Percentiles rank a stretch among this genome's conserved stretches.
Evolutionary conservation across 2,797 vertebrate genomes (phyloP).

Genomic region (Sebastiscus tertius): DNA sequence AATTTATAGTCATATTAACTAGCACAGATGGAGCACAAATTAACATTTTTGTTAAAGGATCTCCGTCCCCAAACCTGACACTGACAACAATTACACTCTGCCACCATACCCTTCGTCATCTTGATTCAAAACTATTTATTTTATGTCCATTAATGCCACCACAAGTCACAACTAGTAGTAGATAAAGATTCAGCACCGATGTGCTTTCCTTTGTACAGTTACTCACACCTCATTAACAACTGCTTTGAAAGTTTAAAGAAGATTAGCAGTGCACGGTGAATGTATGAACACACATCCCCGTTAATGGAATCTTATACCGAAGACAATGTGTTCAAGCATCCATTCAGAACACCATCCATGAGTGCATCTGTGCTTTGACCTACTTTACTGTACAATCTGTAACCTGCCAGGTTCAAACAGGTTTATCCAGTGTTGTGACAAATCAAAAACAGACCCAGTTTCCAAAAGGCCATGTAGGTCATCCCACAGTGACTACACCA

Average conservation of each 20-base stretch:
- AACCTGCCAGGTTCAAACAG: neutral
- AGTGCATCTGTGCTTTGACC: conserved; percentile 29
- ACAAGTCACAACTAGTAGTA: neutral
- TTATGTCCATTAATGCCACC: neutral
- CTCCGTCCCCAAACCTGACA: neutral
- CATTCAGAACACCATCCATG: neutral
- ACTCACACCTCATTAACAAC: neutral
- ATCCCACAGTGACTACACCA: neutral
- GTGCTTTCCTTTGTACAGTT: neutral
- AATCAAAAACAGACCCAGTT: neutral
- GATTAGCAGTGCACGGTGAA: neutral
- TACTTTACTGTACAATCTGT: conserved; percentile 12
- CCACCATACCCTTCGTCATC: too few relatives aligned
- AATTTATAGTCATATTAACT: neutral
- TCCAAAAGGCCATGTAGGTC: neutral
- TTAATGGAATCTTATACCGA: neutral
- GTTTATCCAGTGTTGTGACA: conserved; percentile 4
- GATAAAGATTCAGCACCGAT: neutral
- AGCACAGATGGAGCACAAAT: neutral
- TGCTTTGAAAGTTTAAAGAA: neutral
- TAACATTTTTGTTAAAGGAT: neutral
- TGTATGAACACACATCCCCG: neutral
- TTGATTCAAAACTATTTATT: neutral
- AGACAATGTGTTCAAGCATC: neutral
- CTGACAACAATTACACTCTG: neutral